A percentile compares a stretch with the other conserved stretches of the same genome.
Evolutionary conservation across 53 echinoderm and acorn worm species (phyloP).

Genomic region (Temnopleurus reevesii): DNA sequence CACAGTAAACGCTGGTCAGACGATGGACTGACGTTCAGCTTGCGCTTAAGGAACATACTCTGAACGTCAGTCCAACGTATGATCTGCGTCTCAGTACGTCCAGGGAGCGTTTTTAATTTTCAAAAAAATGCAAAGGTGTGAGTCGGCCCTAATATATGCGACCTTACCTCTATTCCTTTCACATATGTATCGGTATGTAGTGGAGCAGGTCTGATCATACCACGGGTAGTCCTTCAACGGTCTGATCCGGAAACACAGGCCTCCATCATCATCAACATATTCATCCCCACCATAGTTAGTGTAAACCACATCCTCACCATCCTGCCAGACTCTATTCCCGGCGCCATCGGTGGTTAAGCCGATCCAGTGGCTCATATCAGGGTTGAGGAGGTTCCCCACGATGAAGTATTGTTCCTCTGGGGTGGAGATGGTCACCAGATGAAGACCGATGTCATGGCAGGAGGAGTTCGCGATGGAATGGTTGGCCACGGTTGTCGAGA

Average conservation of each 20-base stretch:
- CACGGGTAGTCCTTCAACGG: not conserved
- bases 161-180: not conserved
- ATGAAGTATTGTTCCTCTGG: conserved; percentile 5
- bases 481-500: not conserved
- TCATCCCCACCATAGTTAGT: not conserved
- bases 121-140: not conserved
- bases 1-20: not conserved
- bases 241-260: not conserved
- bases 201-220: not conserved
- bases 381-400: not conserved
- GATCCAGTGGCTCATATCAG: not conserved
- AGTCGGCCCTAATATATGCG: not conserved
- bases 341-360: not conserved
- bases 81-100: not conserved
- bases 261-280: not conserved
- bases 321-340: not conserved
- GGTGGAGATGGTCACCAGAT: not conserved
- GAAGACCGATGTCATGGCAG: not conserved
- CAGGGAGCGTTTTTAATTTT: not conserved
- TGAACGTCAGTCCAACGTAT: not conserved
- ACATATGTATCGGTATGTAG: not conserved
- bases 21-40: not conserved
- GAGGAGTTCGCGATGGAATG: not conserved
- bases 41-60: too few relatives aligned
- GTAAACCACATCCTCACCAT: not conserved